phyloP scores from a whole-genome alignment of 2,888 invertebrate genomes.

The Tiliacea citrago region DNA sequence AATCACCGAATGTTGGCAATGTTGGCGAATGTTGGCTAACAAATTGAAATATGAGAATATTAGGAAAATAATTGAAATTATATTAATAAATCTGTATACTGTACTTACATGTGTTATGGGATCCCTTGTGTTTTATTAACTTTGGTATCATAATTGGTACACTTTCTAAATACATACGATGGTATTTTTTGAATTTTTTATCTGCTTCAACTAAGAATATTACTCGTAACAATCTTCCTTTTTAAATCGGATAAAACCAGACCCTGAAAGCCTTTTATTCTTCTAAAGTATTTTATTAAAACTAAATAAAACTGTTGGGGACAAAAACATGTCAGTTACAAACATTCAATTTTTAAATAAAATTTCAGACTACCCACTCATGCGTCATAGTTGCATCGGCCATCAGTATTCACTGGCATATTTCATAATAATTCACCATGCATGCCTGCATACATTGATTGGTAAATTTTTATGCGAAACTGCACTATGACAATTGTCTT shows the following conservation, averaged over 20 bases:
- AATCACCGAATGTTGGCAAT: too few relatives aligned
- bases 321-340: slow-evolving; percentile 15
- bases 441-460: slow-evolving; percentile 68
- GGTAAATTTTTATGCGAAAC: slow-evolving; percentile 72
- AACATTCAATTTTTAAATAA: slow-evolving; percentile 44
- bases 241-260: not conserved
- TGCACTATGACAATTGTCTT: slow-evolving; percentile 68
- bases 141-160: too few relatives aligned
- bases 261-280: not conserved
- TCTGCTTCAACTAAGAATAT: too few relatives aligned
- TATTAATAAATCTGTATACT: too few relatives aligned
- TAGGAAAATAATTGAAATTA: too few relatives aligned
- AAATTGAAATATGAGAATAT: too few relatives aligned
- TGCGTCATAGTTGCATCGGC: slow-evolving; percentile 55
- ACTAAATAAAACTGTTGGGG: not conserved
- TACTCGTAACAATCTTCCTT: not conserved
- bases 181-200: too few relatives aligned
- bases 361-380: slow-evolving; percentile 56
- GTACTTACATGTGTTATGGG: too few relatives aligned
- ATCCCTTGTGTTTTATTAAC: too few relatives aligned
- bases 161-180: too few relatives aligned
- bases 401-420: slow-evolving; percentile 70
- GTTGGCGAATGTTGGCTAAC: too few relatives aligned
- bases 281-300: not conserved
- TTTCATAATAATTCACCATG: slow-evolving; percentile 75